phyloP scores from a whole-genome alignment of 1,140 invertebrate species.

The Anoplophora glabripennis region DNA sequence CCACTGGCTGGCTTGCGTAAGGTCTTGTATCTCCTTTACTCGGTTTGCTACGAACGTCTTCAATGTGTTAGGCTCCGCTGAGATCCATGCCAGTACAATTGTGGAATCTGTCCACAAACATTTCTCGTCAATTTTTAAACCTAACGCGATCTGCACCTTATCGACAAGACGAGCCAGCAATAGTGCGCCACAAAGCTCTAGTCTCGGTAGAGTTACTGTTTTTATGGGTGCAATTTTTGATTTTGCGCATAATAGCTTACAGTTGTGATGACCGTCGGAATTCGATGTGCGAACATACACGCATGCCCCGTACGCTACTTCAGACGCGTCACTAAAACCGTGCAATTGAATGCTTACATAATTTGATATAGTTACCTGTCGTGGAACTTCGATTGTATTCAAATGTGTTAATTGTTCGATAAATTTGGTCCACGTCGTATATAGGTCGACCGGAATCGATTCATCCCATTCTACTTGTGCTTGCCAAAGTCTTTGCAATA shows the following conservation, averaged over 20 bases:
- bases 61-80: too few species aligned
- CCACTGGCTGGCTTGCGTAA: too few species aligned
- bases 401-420: constrained; percentile 13
- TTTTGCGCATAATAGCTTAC: constrained; percentile 49
- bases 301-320: constrained; percentile 41
- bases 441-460: background rate
- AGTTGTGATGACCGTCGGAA: constrained; percentile 23
- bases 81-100: too few species aligned
- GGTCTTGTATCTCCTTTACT: too few species aligned
- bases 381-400: background rate
- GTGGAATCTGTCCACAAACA: too few species aligned
- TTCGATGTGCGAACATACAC: constrained; percentile 29
- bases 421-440: constrained; percentile 10
- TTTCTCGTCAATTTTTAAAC: too few species aligned
- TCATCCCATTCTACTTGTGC: constrained; percentile 48
- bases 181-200: constrained; percentile 31
- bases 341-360: constrained; percentile 29
- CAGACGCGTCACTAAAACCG: constrained; percentile 45
- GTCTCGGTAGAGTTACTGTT: constrained; percentile 25
- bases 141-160: background rate
- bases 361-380: background rate
- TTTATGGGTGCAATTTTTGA: constrained; percentile 34
- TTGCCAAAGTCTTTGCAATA: constrained; percentile 48
- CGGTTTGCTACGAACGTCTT: too few species aligned
- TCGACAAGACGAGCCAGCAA: constrained; percentile 19